Base-by-base conservation (phyloP, 2,888 invertebrate species). In the Antheraea assamensis region DNA sequence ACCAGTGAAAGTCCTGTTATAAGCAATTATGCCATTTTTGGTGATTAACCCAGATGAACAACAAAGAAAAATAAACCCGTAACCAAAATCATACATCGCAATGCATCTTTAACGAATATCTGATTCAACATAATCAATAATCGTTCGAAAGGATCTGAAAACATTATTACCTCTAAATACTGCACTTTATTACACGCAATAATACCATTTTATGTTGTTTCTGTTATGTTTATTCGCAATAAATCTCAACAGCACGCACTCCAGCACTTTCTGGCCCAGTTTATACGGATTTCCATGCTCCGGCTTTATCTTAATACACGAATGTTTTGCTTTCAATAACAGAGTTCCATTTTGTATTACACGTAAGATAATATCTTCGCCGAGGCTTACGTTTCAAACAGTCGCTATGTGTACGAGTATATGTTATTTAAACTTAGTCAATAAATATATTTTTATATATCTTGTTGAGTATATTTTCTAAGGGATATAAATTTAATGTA, bases 151-250 rank as follows among this genome's bases (percentile, higher is more conserved):
- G 49, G 52, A n/a, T 72, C 52, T 52, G 35, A 73, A 58, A 42
- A 73, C 55, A 42, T 55, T 73, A 70, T 30, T 70, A 70, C 58
- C 68, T n/a, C 27, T n/a, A 42, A 47, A 73, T 70, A 24, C 27
- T 71, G 21, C 35, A 27, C 42, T 58, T 70, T 70, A 58, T 55
- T 27, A 47, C n/a, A 70, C 42, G 21, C 68, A 58, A 73, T n/a
- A n/a, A n/a, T 55, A 58, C 70, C 61, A 71, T 64, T 47, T 61
- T 61, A 64, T 71, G 64, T 64, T 64, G 31, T 71, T 73, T 64
- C 31, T 71, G 71, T n/a, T 61, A 58, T 64, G 64, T 73, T 73
- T 73, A 73, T 73, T 73, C 42, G 71, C 61, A 42, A 73, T 73
- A 70, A 47, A 70, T 30, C 47, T 21, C n/a, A 70, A 71, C 68